A percentile compares a stretch with the other conserved stretches of the same genome.
Conservation (phyloP, 2,113 vertebrate genomes). For the Trichechus manatus region DNA sequence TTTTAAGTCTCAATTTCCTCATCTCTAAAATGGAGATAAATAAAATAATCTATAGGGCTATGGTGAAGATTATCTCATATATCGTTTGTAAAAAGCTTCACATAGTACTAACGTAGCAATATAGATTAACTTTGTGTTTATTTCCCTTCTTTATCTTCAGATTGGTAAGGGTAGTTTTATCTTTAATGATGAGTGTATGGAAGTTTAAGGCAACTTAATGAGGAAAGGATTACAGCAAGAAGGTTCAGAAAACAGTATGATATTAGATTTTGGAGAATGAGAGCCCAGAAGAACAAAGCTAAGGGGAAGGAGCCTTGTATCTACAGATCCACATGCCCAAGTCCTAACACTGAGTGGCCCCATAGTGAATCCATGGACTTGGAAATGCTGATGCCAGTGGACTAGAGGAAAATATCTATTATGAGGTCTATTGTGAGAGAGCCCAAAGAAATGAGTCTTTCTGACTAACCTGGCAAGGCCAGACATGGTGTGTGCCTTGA, state of each 20-base stretch:
- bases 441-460: background rate
- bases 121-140: constrained; percentile 10
- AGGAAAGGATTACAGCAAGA: background rate
- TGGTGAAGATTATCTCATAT: background rate
- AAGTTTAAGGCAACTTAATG: background rate
- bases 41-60: background rate
- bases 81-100: constrained; percentile 29
- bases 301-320: background rate
- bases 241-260: background rate
- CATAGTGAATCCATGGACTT: background rate
- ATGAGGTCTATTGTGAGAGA: background rate
- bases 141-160: background rate
- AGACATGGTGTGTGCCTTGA: background rate
- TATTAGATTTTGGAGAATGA: background rate
- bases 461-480: background rate
- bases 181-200: background rate
- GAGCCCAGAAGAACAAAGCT: background rate
- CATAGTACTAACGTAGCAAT: background rate
- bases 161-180: background rate
- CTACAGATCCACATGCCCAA: background rate
- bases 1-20: background rate
- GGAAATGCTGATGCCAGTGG: background rate
- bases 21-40: constrained; percentile 32
- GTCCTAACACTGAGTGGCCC: background rate
- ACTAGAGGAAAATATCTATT: background rate